Evolutionary conservation across 2,113 vertebrate species (phyloP), one percentile per base, ranked within the genome.

Genomic region (Columbina picui): DNA sequence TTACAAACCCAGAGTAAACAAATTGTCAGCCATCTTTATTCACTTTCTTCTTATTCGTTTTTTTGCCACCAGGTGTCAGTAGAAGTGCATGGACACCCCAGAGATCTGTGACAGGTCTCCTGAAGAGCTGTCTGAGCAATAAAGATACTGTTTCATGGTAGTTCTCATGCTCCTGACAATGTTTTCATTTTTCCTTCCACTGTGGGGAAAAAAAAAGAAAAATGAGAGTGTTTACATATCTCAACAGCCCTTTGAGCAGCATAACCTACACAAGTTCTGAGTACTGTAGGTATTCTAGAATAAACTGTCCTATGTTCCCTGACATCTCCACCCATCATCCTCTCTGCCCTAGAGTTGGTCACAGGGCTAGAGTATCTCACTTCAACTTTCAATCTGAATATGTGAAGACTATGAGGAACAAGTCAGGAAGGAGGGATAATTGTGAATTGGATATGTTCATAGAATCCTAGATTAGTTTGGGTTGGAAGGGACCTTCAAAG

Each of bases 51-150:
- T 73, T 79, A 61, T 22, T 89, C 0, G 0, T 6, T 78, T 89
- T 45, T 56, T 59, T 86, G 64, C 93, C 96, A 96, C 92, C 88
- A 95, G 93, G 60, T 96, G 96, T 95, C 95, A 96, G 88, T 52
- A 88, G 17, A 14, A 83, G 56, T 89, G 95, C 92, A 60, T 4
- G 6, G 68, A 80, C 64, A 49, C 60, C 83, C 79, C 27, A 23
- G 52, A 63, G 36, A 89, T 29, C 38, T 0, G 3, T 11, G 14
- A 25, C 34, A 65, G 55, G 55, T 52, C 63, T 45, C 45, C 34
- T 55, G 45, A 43, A 59, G 43, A 34, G 10, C 49, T 55, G 10
- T 3, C 25, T 34, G 18, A 23, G 5, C 34, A 34, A 11, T 9
- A 71, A 30, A 1, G 7, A 22, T 26, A 12, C 17, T 3, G 10